Base-by-base conservation (phyloP, 2,113 vertebrate species). In the Petroica traversi region DNA sequence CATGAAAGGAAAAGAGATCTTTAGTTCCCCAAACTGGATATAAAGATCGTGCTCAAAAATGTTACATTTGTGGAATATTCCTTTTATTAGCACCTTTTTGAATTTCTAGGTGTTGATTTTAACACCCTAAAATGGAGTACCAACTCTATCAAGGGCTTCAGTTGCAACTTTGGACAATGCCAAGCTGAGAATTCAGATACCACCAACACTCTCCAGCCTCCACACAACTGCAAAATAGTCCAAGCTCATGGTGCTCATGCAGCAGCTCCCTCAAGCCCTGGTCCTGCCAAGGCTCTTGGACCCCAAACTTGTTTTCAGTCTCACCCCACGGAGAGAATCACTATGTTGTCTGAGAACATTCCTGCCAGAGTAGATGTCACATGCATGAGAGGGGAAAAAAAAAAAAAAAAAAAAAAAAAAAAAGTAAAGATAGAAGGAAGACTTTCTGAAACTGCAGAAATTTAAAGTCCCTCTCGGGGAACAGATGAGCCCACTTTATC, bases 241-340 rank as follows among this genome's bases (percentile, higher is more conserved):
- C 55, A 62, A 74, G 23, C 12, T 43, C 2, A 1, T 8, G 49
- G 36, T 36, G n/a, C 19, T 82, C 19, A 11, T 0, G 5, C 5
- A 9, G 8, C 19, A 49, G 5, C 24, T 82, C 41, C 11, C n/a
- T 82, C 40, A 72, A 75, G 45, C 26, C 12, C 52, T 64, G 36
- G 34, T 28, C 9, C 36, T 85, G 45, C 4, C 63, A 43, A 54
- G 15, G 40, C 23, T 64, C 40, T 54, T 4, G 2, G 48, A 51
- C 4, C 0, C 0, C 1, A 2, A 55, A 45, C 11, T 26, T 4
- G 8, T 24, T 52, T 5, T 2, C 29, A 46, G 15, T 36, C 25
- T 64, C 18, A 41, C 13, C 18, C 24, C 1, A 0, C 48, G 54
- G 36, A 58, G 41, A 81, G 14, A 41, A 66, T 6, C 12, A 38